A percentile compares a stretch with the other conserved stretches of the same genome.
Evolutionary conservation across 2,888 invertebrate genomes (phyloP).

Genomic region (Eretmocerus hayati): DNA sequence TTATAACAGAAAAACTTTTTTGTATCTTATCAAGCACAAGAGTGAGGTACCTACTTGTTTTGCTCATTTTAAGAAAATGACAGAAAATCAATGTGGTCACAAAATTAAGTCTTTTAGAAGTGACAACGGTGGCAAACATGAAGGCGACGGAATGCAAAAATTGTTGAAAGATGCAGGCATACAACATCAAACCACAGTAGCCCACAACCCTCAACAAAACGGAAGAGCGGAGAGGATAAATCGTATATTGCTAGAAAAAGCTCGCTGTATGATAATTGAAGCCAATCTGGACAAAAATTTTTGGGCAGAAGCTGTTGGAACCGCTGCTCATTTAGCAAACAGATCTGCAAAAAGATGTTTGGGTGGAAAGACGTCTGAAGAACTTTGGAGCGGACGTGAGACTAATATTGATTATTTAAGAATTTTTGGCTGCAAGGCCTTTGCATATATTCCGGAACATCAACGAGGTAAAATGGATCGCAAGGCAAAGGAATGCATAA

Average conservation of each 20-base stretch:
- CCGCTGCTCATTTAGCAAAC: background rate
- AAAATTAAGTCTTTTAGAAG: background rate
- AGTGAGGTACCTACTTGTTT: background rate
- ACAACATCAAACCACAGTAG: constrained; percentile 9
- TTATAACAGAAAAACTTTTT: background rate
- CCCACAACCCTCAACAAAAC: constrained; percentile 17
- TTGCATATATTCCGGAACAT: constrained; percentile 7
- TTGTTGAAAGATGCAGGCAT: constrained; percentile 24
- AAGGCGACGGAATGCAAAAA: background rate
- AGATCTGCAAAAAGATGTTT: background rate
- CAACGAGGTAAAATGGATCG: no score
- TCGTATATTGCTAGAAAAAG: constrained; percentile 15
- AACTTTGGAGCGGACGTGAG: background rate
- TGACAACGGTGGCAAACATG: constrained; percentile 9
- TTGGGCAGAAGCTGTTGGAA: constrained; percentile 8
- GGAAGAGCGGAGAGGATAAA: constrained; percentile 17
- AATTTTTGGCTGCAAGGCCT: background rate
- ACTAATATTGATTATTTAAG: background rate
- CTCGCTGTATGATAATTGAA: constrained; percentile 13
- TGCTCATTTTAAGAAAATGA: background rate
- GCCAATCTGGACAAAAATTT: constrained; percentile 1
- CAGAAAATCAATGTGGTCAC: background rate
- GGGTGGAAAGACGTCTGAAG: background rate
- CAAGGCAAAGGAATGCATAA: background rate
- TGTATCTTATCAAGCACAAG: background rate